phyloP scores from a whole-genome alignment of 2,888 invertebrate genomes.

The Lithophane semibrunnea region DNA sequence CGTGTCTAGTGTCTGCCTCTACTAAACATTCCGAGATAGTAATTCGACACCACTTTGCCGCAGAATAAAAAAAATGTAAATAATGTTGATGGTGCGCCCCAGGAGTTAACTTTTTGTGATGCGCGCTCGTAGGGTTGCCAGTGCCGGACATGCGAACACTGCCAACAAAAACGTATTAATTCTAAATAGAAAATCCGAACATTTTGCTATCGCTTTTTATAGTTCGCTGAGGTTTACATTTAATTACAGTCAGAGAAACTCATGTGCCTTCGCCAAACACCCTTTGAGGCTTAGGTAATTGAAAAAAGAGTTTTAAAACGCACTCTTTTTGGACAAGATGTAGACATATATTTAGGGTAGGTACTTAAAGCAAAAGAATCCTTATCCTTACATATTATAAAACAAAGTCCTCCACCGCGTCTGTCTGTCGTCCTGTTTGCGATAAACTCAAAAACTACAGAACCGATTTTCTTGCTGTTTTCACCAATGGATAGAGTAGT shows the following conservation, averaged over 20 bases:
- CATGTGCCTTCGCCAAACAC: background rate
- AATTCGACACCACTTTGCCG: conserved; percentile 85
- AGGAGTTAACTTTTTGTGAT: conserved; percentile 80
- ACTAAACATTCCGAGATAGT: conserved; percentile 87
- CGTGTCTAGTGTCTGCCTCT: conserved; percentile 70
- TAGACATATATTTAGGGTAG: background rate
- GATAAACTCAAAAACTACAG: too few species aligned
- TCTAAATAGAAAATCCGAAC: background rate
- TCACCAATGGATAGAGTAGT: too few species aligned
- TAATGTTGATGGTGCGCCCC: conserved; percentile 82
- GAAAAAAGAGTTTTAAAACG: background rate
- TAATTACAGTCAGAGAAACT: background rate
- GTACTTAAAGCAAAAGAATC: background rate
- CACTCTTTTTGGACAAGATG: background rate
- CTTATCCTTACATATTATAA: too few species aligned
- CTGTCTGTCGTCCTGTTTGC: too few species aligned
- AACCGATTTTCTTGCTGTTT: too few species aligned
- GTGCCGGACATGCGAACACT: conserved; percentile 9
- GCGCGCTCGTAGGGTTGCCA: conserved; percentile 68
- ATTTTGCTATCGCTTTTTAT: background rate
- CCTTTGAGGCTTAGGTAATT: background rate
- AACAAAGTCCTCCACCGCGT: too few species aligned
- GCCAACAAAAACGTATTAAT: conserved; percentile 13
- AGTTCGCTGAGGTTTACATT: background rate
- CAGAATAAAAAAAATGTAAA: conserved; percentile 83